Evolutionary conservation across 2,113 vertebrate species (phyloP).

Genomic region (Aegotheles bennettii): DNA sequence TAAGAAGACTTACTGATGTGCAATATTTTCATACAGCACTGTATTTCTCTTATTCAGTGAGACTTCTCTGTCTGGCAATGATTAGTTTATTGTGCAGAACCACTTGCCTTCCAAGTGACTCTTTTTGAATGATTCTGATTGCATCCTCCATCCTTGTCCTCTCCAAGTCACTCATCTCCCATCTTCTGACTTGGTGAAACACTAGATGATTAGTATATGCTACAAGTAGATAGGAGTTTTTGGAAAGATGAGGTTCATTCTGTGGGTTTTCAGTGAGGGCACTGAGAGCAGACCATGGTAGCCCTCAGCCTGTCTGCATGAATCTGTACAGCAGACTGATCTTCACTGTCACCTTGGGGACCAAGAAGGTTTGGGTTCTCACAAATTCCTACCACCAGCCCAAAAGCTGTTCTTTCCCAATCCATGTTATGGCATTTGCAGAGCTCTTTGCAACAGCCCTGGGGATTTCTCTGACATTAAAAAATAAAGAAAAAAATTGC

Average conservation of each 20-base stretch:
- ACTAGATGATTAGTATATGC: fast-evolving
- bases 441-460: background rate
- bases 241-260: background rate
- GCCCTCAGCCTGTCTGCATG: background rate
- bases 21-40: background rate
- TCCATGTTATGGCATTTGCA: background rate
- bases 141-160: background rate
- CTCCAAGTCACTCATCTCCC: background rate
- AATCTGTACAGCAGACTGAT: background rate
- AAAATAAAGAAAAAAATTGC: background rate
- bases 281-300: background rate
- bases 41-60: background rate
- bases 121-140: background rate
- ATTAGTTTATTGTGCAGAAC: background rate
- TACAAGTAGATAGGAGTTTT: background rate
- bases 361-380: background rate
- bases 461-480: slow-evolving; percentile 44
- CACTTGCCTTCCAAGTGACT: background rate
- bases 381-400: background rate
- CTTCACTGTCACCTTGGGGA: background rate
- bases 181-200: background rate
- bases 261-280: fast-evolving
- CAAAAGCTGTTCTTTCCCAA: background rate
- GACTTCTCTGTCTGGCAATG: background rate
- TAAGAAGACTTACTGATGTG: background rate